A percentile compares a stretch with the other conserved stretches of the same genome.
Conservation (phyloP, 2,797 vertebrate species). For the Sebastes melanostomus region DNA sequence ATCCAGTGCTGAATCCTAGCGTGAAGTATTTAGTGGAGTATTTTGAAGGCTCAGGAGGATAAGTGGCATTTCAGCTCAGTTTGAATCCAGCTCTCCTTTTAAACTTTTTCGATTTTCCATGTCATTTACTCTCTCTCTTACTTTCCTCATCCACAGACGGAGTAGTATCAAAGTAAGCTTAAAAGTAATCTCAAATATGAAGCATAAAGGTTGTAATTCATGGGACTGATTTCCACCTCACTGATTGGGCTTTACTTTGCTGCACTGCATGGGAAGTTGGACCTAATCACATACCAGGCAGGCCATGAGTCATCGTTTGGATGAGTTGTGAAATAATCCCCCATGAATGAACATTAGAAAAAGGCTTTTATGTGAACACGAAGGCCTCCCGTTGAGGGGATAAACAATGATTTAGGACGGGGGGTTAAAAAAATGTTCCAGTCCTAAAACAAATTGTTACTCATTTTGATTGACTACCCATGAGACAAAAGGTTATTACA, state of each 20-base stretch:
- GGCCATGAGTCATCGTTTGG: constrained; percentile 71
- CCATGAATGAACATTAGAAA: constrained; percentile 63
- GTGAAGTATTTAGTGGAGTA: constrained; percentile 40
- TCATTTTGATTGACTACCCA: constrained; percentile 10
- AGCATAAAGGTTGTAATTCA: background rate
- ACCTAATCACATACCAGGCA: constrained; percentile 63
- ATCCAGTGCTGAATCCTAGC: constrained; percentile 30
- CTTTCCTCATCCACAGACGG: background rate
- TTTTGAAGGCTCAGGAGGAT: constrained; percentile 43
- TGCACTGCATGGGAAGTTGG: constrained; percentile 26
- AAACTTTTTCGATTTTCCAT: background rate
- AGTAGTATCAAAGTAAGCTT: background rate
- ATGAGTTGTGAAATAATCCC: constrained; percentile 75
- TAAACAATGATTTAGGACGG: constrained; percentile 50
- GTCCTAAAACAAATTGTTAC: constrained; percentile 11
- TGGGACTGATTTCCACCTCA: background rate
- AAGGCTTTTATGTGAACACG: constrained; percentile 57
- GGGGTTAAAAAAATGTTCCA: constrained; percentile 10
- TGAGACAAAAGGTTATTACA: background rate
- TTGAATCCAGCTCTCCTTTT: constrained; percentile 19
- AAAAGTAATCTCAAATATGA: background rate
- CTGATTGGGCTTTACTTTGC: constrained; percentile 7
- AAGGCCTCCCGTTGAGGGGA: constrained; percentile 38
- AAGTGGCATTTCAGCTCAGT: constrained; percentile 35
- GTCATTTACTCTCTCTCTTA: background rate